phyloP scores from a whole-genome alignment of 2,888 invertebrate genomes.

The Eretmocerus hayati region DNA sequence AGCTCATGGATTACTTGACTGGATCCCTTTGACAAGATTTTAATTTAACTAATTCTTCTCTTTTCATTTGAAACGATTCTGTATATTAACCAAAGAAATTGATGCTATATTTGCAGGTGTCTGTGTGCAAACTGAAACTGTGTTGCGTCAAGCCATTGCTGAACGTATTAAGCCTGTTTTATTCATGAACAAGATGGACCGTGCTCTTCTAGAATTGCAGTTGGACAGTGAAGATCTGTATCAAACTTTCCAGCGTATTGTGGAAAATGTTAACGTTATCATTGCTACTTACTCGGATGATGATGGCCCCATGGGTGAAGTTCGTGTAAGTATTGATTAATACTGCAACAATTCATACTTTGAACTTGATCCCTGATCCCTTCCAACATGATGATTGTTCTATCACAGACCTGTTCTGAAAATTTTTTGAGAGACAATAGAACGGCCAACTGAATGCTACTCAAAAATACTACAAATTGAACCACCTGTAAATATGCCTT shows the following conservation, averaged over 20 bases:
- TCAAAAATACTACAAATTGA: background rate
- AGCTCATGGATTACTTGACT: no score
- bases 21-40: no score
- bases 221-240: slow-evolving; percentile 93
- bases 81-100: background rate
- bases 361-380: background rate
- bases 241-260: slow-evolving; percentile 99
- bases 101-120: slow-evolving; percentile 59
- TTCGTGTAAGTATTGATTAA: slow-evolving; percentile 78
- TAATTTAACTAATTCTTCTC: no score
- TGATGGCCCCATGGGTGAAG: slow-evolving; percentile 98
- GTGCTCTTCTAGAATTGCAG: slow-evolving; percentile 94
- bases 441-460: slow-evolving; percentile 23
- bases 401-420: slow-evolving; percentile 18
- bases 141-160: slow-evolving; percentile 98
- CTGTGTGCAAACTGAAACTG: slow-evolving; percentile 99
- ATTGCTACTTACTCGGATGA: slow-evolving; percentile 98
- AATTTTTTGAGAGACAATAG: slow-evolving; percentile 18
- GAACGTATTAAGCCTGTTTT: slow-evolving; percentile 99
- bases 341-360: no score
- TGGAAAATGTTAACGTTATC: slow-evolving; percentile 99
- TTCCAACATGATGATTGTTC: slow-evolving; percentile 18
- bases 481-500: background rate
- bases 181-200: slow-evolving; percentile 99
- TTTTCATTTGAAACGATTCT: no score